Conservation (phyloP, 2,888 invertebrate species). For the Eupithecia exiguata region DNA sequence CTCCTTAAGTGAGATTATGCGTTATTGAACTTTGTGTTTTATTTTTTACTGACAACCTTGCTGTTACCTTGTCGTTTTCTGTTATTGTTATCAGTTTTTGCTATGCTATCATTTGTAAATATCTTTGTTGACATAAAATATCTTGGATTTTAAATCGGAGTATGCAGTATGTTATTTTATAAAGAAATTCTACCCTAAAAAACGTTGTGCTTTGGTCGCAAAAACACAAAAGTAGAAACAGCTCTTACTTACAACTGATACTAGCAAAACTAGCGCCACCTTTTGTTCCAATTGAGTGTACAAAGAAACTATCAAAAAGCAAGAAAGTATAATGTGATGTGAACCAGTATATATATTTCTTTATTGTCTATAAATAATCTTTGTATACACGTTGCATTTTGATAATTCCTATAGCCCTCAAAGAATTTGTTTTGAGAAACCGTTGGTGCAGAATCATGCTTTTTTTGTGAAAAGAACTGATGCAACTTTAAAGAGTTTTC, state of each 20-base stretch:
- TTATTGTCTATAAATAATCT: too few relatives aligned
- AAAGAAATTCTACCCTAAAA: neutral
- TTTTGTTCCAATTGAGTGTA: neutral
- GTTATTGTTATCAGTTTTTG: too few relatives aligned
- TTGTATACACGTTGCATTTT: neutral
- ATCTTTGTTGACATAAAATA: too few relatives aligned
- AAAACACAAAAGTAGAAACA: neutral
- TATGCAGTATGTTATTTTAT: neutral
- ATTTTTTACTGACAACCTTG: too few relatives aligned
- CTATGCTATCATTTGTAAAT: too few relatives aligned
- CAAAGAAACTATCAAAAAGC: neutral
- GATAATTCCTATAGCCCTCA: neutral
- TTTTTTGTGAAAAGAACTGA: neutral
- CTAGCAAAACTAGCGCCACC: neutral
- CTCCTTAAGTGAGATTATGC: too few relatives aligned
- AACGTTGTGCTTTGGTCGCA: neutral
- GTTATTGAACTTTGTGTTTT: too few relatives aligned
- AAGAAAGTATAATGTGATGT: neutral
- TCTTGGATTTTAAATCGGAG: too few relatives aligned
- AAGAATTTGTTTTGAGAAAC: neutral
- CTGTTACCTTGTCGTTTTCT: too few relatives aligned
- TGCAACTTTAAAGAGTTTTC: slow-evolving; percentile 20
- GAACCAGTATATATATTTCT: neutral
- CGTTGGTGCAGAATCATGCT: neutral
- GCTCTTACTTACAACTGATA: neutral